Evolutionary conservation across 2,113 vertebrate genomes (phyloP).

Genomic region (Geothlypis trichas): DNA sequence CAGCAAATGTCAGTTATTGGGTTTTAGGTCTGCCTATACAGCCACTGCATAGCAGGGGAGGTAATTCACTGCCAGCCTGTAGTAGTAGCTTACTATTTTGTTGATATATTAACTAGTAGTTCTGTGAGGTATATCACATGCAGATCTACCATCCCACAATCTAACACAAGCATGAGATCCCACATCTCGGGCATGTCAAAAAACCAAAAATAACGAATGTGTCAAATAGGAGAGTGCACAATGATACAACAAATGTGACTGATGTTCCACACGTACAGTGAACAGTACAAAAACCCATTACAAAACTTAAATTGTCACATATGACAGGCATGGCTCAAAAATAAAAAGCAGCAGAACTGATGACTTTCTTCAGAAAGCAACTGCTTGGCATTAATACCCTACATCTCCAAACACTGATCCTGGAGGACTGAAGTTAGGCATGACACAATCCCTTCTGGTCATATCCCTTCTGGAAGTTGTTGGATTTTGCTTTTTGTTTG

Average conservation of each 20-base stretch:
- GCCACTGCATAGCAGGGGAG: neutral
- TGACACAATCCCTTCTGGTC: neutral
- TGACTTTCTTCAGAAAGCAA: constrained; percentile 19
- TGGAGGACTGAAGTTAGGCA: neutral
- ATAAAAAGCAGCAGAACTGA: constrained; percentile 26
- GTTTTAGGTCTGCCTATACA: neutral
- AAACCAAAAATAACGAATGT: neutral
- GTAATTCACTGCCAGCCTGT: neutral
- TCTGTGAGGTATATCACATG: constrained; percentile 65
- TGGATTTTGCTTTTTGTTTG: neutral
- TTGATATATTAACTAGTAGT: neutral
- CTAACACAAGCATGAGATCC: neutral
- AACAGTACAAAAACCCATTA: constrained; percentile 11
- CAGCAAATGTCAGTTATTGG: neutral
- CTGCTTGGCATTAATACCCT: neutral
- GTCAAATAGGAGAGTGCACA: neutral
- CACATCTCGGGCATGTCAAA: neutral
- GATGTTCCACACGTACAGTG: neutral
- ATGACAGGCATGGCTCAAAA: constrained; percentile 65
- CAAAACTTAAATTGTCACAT: constrained; percentile 1
- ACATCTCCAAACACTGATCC: neutral
- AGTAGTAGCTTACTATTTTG: constrained; percentile 52
- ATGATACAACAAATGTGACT: neutral
- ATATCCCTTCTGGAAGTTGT: neutral
- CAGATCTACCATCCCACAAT: constrained; percentile 15